Conservation (phyloP, 2,113 vertebrate species). For the Oryzias javanicus region DNA sequence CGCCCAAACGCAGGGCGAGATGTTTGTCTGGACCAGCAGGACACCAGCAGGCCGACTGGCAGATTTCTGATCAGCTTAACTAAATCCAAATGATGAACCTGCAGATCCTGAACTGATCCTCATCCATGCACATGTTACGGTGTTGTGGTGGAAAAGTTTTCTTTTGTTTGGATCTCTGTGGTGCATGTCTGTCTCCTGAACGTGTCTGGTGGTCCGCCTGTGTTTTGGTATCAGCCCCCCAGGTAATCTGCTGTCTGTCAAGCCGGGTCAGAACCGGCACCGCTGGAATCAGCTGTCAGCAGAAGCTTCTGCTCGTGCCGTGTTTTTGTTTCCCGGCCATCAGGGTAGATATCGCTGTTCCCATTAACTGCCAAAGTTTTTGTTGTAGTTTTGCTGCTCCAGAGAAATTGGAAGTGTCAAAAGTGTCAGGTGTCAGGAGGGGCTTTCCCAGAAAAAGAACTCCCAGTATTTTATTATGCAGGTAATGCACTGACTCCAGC, state of each 20-base stretch:
- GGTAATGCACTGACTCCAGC: slow-evolving; percentile 33
- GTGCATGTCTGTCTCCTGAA: slow-evolving; percentile 20
- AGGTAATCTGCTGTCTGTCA: slow-evolving; percentile 46
- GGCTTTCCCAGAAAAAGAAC: slow-evolving; percentile 28
- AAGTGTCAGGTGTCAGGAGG: slow-evolving; percentile 15
- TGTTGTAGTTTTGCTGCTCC: slow-evolving; percentile 1
- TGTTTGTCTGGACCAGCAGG: slow-evolving; percentile 36
- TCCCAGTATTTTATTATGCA: slow-evolving; percentile 21
- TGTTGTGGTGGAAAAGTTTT: background rate
- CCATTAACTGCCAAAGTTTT: slow-evolving; percentile 11
- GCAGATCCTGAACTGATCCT: too few relatives aligned
- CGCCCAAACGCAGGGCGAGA: slow-evolving; percentile 37
- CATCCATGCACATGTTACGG: too few relatives aligned
- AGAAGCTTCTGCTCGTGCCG: slow-evolving; percentile 9
- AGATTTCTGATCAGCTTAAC: background rate
- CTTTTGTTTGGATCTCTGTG: background rate
- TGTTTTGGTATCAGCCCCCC: slow-evolving; percentile 7
- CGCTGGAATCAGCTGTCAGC: slow-evolving; percentile 17
- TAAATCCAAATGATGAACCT: background rate
- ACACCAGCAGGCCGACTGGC: background rate
- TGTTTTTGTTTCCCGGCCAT: slow-evolving; percentile 21
- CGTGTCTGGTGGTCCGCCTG: slow-evolving; percentile 3
- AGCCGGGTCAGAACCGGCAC: slow-evolving; percentile 1
- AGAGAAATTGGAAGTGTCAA: slow-evolving; percentile 33
- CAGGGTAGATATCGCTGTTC: slow-evolving; percentile 1